Evolutionary conservation across 1,140 invertebrate genomes (phyloP).

Genomic region (Choristoneura fumiferana): DNA sequence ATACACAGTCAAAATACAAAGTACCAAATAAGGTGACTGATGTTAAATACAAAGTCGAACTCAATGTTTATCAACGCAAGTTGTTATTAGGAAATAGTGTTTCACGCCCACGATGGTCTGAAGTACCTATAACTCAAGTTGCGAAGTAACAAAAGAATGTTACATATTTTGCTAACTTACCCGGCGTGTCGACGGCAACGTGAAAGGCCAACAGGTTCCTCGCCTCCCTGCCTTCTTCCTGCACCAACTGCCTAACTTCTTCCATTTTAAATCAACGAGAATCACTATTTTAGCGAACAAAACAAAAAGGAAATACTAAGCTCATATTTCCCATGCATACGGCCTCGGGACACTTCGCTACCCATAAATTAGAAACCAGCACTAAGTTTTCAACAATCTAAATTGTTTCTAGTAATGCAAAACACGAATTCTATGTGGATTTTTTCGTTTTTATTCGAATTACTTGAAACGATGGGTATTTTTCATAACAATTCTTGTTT

Average conservation of each 20-base stretch:
- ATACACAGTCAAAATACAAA: no score
- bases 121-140: slow-evolving; percentile 4
- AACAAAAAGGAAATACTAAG: slow-evolving; percentile 55
- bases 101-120: slow-evolving; percentile 4
- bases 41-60: neutral
- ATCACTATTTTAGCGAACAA: slow-evolving; percentile 45
- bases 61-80: neutral
- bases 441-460: slow-evolving; percentile 5
- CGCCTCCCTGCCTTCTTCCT: slow-evolving; percentile 92
- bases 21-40: no score
- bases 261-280: slow-evolving; percentile 63
- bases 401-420: neutral
- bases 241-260: slow-evolving; percentile 90
- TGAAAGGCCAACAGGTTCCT: slow-evolving; percentile 92
- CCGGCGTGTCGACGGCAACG: slow-evolving; percentile 84
- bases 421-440: neutral
- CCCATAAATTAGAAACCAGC: neutral
- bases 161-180: slow-evolving; percentile 37
- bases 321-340: slow-evolving; percentile 46
- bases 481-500: slow-evolving; percentile 68
- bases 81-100: neutral
- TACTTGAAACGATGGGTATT: slow-evolving; percentile 43
- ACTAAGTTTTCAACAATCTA: no score
- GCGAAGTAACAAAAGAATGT: slow-evolving; percentile 12
- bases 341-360: neutral